phyloP scores from a whole-genome alignment of 2,888 invertebrate genomes.

The Macrostomum cliftonense region DNA sequence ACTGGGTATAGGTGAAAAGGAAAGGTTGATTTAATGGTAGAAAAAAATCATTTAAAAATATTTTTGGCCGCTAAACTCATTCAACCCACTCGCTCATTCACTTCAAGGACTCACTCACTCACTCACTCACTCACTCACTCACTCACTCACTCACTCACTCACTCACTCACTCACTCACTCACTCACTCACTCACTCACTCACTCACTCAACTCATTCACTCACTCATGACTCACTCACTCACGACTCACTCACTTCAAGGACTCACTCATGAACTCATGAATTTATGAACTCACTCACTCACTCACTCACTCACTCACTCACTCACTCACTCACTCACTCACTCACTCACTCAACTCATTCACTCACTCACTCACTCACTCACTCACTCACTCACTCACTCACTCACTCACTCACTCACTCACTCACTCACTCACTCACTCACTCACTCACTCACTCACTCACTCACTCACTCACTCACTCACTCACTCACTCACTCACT shows the following conservation, averaged over 20 bases:
- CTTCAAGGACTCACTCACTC: background rate
- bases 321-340: background rate
- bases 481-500: background rate
- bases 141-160: conserved; percentile 52
- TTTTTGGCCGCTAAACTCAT: no score
- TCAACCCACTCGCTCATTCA: conserved; percentile 9
- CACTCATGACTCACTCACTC: background rate
- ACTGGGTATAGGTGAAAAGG: no score
- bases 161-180: conserved; percentile 37
- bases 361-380: background rate
- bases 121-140: no score
- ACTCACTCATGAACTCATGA: no score
- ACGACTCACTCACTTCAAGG: no score
- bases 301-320: background rate
- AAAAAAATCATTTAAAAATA: no score
- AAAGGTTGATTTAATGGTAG: no score
- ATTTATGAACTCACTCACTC: background rate
- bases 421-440: conserved; percentile 9
- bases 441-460: conserved; percentile 5
- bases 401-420: conserved; percentile 9
- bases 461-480: no score
- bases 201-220: conserved; percentile 3
- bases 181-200: conserved; percentile 9
- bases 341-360: background rate
- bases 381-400: conserved; percentile 7